Conservation (phyloP, 2,888 invertebrate genomes). For the Drosophila paranaensis region DNA sequence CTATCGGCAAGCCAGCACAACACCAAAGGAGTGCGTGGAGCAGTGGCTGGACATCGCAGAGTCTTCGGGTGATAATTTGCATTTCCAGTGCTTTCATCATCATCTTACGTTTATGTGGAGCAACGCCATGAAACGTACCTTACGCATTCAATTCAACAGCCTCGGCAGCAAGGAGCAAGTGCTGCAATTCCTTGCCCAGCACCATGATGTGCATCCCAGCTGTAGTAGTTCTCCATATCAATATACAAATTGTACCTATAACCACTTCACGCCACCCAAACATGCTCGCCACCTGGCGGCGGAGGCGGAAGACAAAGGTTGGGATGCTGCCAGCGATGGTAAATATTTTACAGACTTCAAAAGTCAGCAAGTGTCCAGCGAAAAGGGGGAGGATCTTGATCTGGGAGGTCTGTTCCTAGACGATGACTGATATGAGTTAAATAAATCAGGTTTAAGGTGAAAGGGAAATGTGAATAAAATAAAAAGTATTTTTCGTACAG, state of each 20-base stretch:
- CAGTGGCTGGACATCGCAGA: conserved; percentile 92
- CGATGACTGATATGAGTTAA: conserved; percentile 44
- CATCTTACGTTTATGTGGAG: conserved; percentile 98
- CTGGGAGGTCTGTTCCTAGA: conserved; percentile 69
- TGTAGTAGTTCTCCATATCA: neutral
- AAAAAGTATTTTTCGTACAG: neutral
- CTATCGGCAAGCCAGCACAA: conserved; percentile 79
- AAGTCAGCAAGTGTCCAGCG: conserved; percentile 42
- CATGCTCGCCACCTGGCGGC: conserved; percentile 46
- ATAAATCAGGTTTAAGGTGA: neutral
- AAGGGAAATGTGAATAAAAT: neutral
- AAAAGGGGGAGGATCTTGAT: conserved; percentile 56
- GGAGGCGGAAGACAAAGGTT: conserved; percentile 35
- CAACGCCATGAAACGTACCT: conserved; percentile 89
- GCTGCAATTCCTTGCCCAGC: conserved; percentile 88
- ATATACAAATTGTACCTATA: conserved; percentile 69
- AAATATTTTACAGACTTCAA: conserved; percentile 78
- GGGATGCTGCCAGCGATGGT: conserved; percentile 65
- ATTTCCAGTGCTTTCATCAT: conserved; percentile 96
- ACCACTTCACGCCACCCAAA: conserved; percentile 57
- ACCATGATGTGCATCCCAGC: conserved; percentile 85
- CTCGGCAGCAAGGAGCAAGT: conserved; percentile 89
- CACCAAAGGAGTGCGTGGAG: conserved; percentile 91
- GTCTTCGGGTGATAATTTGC: conserved; percentile 87
- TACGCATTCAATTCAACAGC: conserved; percentile 92